Evolutionary conservation across 1,140 invertebrate genomes (phyloP), one percentile per base, ranked within the genome.

Genomic region (Zelostemma sp.): DNA sequence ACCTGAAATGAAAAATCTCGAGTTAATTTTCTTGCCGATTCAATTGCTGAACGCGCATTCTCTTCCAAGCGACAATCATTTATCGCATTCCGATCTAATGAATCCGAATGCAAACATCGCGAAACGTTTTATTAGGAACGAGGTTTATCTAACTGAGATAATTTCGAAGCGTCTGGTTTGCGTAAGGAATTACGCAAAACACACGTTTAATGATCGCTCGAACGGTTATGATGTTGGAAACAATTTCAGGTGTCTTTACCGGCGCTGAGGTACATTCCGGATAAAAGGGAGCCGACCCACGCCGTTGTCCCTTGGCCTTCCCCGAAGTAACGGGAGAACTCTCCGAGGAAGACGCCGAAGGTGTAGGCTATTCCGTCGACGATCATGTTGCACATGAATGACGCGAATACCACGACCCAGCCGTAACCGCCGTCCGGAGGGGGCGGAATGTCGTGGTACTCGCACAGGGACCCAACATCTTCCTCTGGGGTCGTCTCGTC

Each of bases 351-450:
- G 73, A 97, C 91, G 6, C 95, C 95, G 78, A 97, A 97, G 2
- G 94, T 96, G 84, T 97, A 97, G 2, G 95, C 94, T 31, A 97
- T 95, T 62, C 97, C 97, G 81, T 99, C 97, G n/a, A 98, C 95
- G 65, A 99, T 94, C 86, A 99, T 92, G 89, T 99, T 99, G 82
- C 96, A 97, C 89, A 98, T 91, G 84, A 99, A 99, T 6, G 95
- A 97, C 41, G 95, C 96, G 73, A 97, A 91, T 19, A 98, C 97
- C 62, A 99, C 81, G 41, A 95, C 92, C 95, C 96, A 97, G 19
- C 95, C 96, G 85, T 94, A 96, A 16, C 93, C 93, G 33, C 93
- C 93, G 77, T 95, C 93, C 6, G 93, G 93, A 9, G 93, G 92
- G 46, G 93, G 92, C 12, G 93, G 93, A 46, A 94, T 87, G 64